These are phyloP conservation scores for Melanotaenia parkinsoni DNA, from an alignment of 2,797 vertebrate species.

Conservation along the genomic window DNA sequence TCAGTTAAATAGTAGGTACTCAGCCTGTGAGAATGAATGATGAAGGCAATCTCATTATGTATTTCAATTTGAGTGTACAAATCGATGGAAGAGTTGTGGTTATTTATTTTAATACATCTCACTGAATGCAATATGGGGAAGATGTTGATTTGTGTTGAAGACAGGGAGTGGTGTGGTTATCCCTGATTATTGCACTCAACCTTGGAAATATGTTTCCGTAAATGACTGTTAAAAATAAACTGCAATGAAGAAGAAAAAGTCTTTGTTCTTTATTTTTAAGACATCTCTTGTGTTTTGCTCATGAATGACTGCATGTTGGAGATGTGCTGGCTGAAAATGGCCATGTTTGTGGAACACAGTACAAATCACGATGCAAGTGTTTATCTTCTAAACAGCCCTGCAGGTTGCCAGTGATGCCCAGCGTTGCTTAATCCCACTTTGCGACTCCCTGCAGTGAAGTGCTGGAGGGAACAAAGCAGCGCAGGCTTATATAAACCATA, in stretches of 20 bases:
- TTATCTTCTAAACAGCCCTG: slow-evolving; percentile 51
- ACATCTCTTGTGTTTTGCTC: neutral
- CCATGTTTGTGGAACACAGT: neutral
- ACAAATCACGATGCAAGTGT: slow-evolving; percentile 14
- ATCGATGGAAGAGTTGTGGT: slow-evolving; percentile 60
- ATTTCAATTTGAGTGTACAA: slow-evolving; percentile 65
- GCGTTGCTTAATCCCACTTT: slow-evolving; percentile 58
- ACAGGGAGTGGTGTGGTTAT: slow-evolving; percentile 31
- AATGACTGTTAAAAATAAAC: slow-evolving; percentile 84
- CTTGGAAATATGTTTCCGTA: slow-evolving; percentile 79
- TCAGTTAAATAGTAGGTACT: slow-evolving; percentile 72
- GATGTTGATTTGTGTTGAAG: slow-evolving; percentile 52
- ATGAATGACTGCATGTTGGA: neutral
- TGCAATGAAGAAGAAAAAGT: slow-evolving; percentile 43
- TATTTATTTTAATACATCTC: slow-evolving; percentile 84
- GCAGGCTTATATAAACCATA: slow-evolving; percentile 57
- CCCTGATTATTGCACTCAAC: slow-evolving; percentile 81
- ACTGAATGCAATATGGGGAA: slow-evolving; percentile 60
- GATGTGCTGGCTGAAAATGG: neutral
- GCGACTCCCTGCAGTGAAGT: slow-evolving; percentile 54
- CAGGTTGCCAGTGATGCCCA: slow-evolving; percentile 27
- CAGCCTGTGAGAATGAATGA: slow-evolving; percentile 66
- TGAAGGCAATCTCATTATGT: slow-evolving; percentile 81
- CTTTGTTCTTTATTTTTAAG: slow-evolving; percentile 16
- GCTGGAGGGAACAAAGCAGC: slow-evolving; percentile 11